Percentiles rank a stretch among this genome's conserved stretches.
Evolutionary conservation across 2,797 vertebrate genomes (phyloP).

Genomic region (Adelosebastes latens): DNA sequence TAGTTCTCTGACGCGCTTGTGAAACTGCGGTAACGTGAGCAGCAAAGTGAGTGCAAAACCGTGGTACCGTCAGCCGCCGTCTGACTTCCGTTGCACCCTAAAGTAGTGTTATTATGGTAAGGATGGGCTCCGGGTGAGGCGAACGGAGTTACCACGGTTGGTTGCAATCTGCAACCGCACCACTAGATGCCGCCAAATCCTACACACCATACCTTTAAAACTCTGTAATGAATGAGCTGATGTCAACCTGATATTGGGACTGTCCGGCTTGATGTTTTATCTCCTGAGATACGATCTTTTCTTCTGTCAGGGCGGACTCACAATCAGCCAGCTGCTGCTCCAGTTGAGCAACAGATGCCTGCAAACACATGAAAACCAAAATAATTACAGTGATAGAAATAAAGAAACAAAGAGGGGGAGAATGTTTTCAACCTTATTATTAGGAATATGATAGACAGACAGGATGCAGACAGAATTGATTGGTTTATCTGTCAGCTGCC

Average conservation of each 20-base stretch:
- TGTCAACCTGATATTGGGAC: slow-evolving; percentile 81
- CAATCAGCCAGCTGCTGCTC: slow-evolving; percentile 75
- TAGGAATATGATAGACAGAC: neutral
- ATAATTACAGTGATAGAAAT: neutral
- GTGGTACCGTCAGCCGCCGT: too few relatives aligned
- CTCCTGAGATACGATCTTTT: slow-evolving; percentile 79
- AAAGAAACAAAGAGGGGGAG: neutral
- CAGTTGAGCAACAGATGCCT: slow-evolving; percentile 81
- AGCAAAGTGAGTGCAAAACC: too few relatives aligned
- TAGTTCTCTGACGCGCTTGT: too few relatives aligned
- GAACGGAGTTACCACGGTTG: fast-evolving
- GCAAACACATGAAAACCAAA: slow-evolving; percentile 10
- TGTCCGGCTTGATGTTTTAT: slow-evolving; percentile 78
- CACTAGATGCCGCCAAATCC: too few relatives aligned
- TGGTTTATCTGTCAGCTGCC: neutral
- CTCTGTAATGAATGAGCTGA: neutral
- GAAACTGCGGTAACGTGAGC: too few relatives aligned
- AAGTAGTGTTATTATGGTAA: too few relatives aligned
- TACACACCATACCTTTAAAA: neutral
- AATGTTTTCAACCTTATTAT: neutral
- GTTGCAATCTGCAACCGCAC: too few relatives aligned
- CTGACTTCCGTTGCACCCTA: too few relatives aligned
- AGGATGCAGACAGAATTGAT: neutral
- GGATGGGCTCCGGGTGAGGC: too few relatives aligned
- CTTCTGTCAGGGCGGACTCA: slow-evolving; percentile 79